Percentiles rank a stretch among this genome's conserved stretches.
Evolutionary conservation across 2,113 vertebrate genomes (phyloP).

Genomic region (Aleadryas rufinucha): DNA sequence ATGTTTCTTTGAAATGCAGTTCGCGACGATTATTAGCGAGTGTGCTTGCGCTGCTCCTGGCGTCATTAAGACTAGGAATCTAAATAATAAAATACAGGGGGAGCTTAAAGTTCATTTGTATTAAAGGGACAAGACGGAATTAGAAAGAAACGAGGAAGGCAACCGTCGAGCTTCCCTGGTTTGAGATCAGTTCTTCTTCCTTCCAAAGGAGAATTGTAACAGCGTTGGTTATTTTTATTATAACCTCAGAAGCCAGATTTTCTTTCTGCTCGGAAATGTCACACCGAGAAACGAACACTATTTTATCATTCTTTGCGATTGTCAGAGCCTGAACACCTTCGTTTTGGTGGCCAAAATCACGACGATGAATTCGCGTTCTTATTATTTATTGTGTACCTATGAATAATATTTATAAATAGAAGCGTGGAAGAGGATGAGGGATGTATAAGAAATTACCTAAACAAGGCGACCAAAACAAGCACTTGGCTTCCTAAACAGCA

Average conservation of each 20-base stretch:
- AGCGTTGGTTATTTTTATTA: not conserved
- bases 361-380: not conserved
- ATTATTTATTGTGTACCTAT: not conserved
- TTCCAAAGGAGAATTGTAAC: not conserved
- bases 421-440: not conserved
- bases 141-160: not conserved
- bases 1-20: conserved; percentile 69
- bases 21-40: conserved; percentile 55
- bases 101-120: conserved; percentile 57
- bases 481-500: not conserved
- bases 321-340: not conserved
- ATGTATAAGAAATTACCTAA: not conserved
- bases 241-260: not conserved
- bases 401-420: not conserved
- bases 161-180: not conserved
- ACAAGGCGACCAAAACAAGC: not conserved
- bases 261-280: not conserved
- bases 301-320: not conserved
- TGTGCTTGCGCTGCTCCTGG: conserved; percentile 56
- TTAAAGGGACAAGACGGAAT: conserved; percentile 51
- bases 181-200: not conserved
- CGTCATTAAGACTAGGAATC: conserved; percentile 64
- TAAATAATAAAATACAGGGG: conserved; percentile 62
- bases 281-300: not conserved
- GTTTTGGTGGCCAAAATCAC: not conserved